These are phyloP conservation scores for Pseudomugil gertrudae DNA, from an alignment of 2,797 vertebrate species.

Conservation along the genomic window DNA sequence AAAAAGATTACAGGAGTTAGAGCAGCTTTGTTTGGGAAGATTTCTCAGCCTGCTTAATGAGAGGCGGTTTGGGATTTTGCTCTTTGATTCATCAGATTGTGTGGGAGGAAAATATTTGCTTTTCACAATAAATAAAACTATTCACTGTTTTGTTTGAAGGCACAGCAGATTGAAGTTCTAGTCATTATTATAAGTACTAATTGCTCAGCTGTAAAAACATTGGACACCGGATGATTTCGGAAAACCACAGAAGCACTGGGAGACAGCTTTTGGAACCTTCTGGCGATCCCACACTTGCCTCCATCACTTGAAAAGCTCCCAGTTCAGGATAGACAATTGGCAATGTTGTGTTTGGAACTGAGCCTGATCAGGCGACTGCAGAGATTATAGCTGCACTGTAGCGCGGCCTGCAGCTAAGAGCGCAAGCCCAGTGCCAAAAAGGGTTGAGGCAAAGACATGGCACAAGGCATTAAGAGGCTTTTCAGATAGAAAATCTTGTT, in stretches of 20 bases:
- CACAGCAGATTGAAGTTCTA: conserved; percentile 3
- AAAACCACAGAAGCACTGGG: conserved; percentile 6
- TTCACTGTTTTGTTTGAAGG: conserved; percentile 1
- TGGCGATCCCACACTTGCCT: conserved; percentile 15
- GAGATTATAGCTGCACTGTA: conserved; percentile 51
- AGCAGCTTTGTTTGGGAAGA: not conserved
- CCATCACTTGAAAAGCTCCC: conserved; percentile 21
- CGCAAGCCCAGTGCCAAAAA: conserved; percentile 48
- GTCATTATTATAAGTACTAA: conserved; percentile 8
- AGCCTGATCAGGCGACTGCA: conserved; percentile 55
- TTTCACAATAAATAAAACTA: not conserved
- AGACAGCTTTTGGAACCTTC: conserved; percentile 5
- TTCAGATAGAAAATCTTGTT: conserved; percentile 52
- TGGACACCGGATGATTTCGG: not conserved
- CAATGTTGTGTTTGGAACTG: conserved; percentile 39
- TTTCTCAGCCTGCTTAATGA: not conserved
- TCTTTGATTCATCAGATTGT: not conserved
- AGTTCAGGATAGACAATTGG: conserved; percentile 26
- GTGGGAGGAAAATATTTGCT: conserved; percentile 6
- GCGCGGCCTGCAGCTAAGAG: conserved; percentile 45
- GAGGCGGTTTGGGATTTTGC: not conserved
- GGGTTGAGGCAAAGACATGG: conserved; percentile 47
- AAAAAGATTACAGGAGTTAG: not conserved
- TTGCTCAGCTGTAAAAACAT: not conserved
- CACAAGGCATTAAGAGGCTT: conserved; percentile 45